Percentiles rank a stretch among this genome's conserved stretches.
These are phyloP conservation scores for Pedetes capensis DNA, from an alignment of 2,113 vertebrate species.

Conservation along the genomic window DNA sequence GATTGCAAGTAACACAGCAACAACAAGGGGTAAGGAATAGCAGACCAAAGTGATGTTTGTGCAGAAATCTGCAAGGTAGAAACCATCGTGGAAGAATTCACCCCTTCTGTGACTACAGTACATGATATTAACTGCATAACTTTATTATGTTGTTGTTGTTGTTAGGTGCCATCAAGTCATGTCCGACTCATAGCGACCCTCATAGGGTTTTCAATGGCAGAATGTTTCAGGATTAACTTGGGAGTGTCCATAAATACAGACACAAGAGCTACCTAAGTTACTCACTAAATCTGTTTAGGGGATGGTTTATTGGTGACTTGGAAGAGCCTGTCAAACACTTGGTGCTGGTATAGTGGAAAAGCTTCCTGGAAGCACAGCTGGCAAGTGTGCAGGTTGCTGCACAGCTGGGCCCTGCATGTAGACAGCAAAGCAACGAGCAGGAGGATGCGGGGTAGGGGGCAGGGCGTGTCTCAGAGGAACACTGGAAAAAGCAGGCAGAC, in stretches of 20 bases:
- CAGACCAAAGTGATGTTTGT: not conserved
- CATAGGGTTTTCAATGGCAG: no score
- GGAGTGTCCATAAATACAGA: not conserved
- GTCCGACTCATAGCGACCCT: no score
- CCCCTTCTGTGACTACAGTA: not conserved
- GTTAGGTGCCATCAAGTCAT: no score
- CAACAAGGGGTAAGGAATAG: not conserved
- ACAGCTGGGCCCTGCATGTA: not conserved
- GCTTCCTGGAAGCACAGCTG: not conserved
- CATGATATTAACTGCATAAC: not conserved
- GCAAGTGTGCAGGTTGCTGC: not conserved
- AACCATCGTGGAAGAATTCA: not conserved
- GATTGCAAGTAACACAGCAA: slow-evolving; percentile 50
- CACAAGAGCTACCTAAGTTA: not conserved
- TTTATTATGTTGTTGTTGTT: not conserved
- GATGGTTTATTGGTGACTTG: not conserved
- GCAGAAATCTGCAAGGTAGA: not conserved
- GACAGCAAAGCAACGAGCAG: not conserved
- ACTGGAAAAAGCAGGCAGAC: not conserved
- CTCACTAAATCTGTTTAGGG: not conserved
- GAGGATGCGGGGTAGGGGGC: not conserved
- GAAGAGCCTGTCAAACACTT: not conserved
- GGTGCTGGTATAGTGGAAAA: not conserved
- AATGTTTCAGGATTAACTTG: no score
- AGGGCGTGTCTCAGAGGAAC: not conserved